Base-by-base conservation (phyloP, 2,113 vertebrate genomes). In the Tricholaema leucomelas region DNA sequence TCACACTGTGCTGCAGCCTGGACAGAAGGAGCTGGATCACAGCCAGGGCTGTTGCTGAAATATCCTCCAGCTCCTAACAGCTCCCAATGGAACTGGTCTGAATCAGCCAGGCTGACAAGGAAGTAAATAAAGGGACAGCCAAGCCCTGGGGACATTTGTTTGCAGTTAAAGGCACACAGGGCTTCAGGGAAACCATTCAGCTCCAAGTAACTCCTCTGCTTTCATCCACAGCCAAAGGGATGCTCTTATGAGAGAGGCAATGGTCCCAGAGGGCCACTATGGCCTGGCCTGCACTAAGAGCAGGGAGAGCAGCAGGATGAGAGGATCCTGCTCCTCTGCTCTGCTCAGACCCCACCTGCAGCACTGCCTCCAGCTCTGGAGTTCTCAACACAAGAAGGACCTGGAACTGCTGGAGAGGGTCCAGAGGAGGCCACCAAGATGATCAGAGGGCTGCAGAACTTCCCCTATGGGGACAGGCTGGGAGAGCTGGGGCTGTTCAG, bases 31-130 rank as follows among this genome's bases (percentile, higher is more conserved):
- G 85, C 78, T 94, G 96, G 89, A 93, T 21, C 60, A 80, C 23
- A 93, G 86, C 95, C 93, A 87, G 9, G n/a, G 56, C 69, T 81
- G 78, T 87, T 95, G 89, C 85, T 94, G 74, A 85, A 96, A 87
- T 67, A 83, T 44, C 93, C 86, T 94, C 64, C 91, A 91, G 72
- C 84, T 61, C 2, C 0, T 60, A 78, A 79, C 66, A 60, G 91
- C 83, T 85, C 85, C 60, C 78, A 78, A 72, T 56, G 72, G 61
- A 80, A 59, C 54, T 9, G 71, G 30, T 72, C 64, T 25, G 48
- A 75, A 54, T 64, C 64, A 71, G 70, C 85, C 75, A 70, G 27
- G 12, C 42, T 2, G 58, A 87, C 60, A 27, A 19, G 69, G 85
- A 91, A 81, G 85, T 82, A 82, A 95, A 91, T 74, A 85, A 82